These are phyloP conservation scores for Drosophila kepulauana DNA, from an alignment of 1,140 invertebrate genomes.

Conservation along the genomic window DNA sequence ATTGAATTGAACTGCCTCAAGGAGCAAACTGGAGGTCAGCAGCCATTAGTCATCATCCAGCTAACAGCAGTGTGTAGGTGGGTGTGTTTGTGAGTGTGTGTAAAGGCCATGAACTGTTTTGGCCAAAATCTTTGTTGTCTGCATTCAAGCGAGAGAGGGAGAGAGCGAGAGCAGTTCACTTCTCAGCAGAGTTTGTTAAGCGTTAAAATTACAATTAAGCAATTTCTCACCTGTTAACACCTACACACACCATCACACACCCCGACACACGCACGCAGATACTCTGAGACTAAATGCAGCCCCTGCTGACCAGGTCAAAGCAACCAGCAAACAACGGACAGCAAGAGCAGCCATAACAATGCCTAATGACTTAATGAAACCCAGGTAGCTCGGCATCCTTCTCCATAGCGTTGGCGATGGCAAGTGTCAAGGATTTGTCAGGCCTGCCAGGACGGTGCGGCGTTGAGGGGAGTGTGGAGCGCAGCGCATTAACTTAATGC, in stretches of 20 bases:
- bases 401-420: conserved; percentile 25
- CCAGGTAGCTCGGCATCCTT: conserved; percentile 35
- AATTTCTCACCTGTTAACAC: conserved; percentile 80
- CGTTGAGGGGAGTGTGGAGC: neutral
- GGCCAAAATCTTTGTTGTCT: conserved; percentile 1
- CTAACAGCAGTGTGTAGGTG: neutral
- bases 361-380: conserved; percentile 80
- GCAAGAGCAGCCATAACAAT: conserved; percentile 60
- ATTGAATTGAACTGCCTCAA: conserved; percentile 68
- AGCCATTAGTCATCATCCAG: conserved; percentile 50
- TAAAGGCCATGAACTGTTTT: conserved; percentile 12
- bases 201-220: conserved; percentile 81
- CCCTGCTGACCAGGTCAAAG: conserved; percentile 35
- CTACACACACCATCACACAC: conserved; percentile 1
- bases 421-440: conserved; percentile 75
- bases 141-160: neutral
- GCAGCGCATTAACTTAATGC: conserved; percentile 78
- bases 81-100: neutral
- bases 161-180: neutral
- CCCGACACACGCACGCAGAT: conserved; percentile 3
- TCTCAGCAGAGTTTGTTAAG: conserved; percentile 47
- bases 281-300: conserved; percentile 38
- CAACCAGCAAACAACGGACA: conserved; percentile 11
- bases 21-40: conserved; percentile 42
- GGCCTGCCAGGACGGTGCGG: conserved; percentile 22